phyloP scores from a whole-genome alignment of 2,888 invertebrate genomes.

The Dusona sp. region DNA sequence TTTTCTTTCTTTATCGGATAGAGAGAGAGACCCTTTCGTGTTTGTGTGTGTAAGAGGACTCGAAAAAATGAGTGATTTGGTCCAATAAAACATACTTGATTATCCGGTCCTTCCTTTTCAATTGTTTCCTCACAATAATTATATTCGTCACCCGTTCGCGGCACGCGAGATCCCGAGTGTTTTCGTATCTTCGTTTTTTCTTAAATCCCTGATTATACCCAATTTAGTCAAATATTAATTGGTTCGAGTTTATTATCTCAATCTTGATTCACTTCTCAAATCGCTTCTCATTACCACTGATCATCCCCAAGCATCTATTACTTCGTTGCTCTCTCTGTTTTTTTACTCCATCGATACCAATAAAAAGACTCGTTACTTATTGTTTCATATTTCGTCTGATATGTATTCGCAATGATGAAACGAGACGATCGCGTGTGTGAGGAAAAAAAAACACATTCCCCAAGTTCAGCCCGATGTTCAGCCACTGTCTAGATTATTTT shows the following conservation, averaged over 20 bases:
- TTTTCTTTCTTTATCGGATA: constrained; percentile 19
- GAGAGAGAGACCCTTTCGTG: constrained; percentile 26
- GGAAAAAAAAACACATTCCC: constrained; percentile 17
- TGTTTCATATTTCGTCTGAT: constrained; percentile 34
- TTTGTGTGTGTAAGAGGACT: constrained; percentile 7
- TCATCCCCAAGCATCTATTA: not conserved
- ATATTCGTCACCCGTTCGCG: not conserved
- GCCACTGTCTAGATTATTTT: not conserved
- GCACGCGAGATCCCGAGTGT: not conserved
- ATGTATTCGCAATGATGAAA: constrained; percentile 64
- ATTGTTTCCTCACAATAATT: constrained; percentile 34
- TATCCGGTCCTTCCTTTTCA: constrained; percentile 54
- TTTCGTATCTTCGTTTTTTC: not conserved
- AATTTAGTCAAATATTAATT: constrained; percentile 1
- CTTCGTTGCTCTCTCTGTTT: not conserved
- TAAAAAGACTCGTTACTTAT: constrained; percentile 23
- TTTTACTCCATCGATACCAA: constrained; percentile 6
- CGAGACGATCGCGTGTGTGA: constrained; percentile 7
- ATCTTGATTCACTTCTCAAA: not conserved
- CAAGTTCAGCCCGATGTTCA: constrained; percentile 17
- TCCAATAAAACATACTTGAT: constrained; percentile 60
- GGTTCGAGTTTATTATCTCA: not conserved
- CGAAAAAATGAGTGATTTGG: constrained; percentile 47
- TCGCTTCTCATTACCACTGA: not conserved
- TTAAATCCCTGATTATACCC: constrained; percentile 9